phyloP scores from a whole-genome alignment of 1,140 invertebrate genomes.

The Formica selysi region DNA sequence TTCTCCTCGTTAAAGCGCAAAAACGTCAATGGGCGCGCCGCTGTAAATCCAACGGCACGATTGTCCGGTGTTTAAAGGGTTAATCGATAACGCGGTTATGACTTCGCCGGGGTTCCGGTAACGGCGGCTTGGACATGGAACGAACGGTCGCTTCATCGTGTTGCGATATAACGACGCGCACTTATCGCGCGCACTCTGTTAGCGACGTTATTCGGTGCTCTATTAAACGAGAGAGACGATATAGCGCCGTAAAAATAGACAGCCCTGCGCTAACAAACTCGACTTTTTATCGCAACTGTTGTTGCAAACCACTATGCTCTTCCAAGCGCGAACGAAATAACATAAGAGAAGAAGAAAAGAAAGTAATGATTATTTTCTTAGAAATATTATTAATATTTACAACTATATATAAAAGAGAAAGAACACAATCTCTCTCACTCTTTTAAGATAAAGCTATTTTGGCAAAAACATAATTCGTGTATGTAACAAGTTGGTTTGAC shows the following conservation, averaged over 20 bases:
- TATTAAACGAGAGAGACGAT: constrained; percentile 42
- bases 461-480: background rate
- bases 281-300: constrained; percentile 19
- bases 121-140: constrained; percentile 21
- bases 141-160: constrained; percentile 29
- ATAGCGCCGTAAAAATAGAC: constrained; percentile 33
- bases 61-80: constrained; percentile 57
- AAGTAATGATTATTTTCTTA: background rate
- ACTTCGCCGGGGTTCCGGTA: constrained; percentile 18
- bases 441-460: background rate
- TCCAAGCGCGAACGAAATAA: background rate
- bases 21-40: constrained; percentile 61
- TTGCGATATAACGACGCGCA: constrained; percentile 21
- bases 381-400: background rate
- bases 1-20: constrained; percentile 55
- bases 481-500: background rate
- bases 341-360: no score
- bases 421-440: no score
- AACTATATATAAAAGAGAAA: background rate
- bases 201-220: constrained; percentile 30
- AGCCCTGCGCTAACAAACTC: constrained; percentile 14
- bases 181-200: constrained; percentile 45
- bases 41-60: constrained; percentile 55
- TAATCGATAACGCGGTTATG: constrained; percentile 68
- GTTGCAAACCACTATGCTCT: background rate